Percentiles rank a stretch among this genome's conserved stretches.
phyloP scores from a whole-genome alignment of 2,113 vertebrate genomes.

The Phyllostomus hastatus region DNA sequence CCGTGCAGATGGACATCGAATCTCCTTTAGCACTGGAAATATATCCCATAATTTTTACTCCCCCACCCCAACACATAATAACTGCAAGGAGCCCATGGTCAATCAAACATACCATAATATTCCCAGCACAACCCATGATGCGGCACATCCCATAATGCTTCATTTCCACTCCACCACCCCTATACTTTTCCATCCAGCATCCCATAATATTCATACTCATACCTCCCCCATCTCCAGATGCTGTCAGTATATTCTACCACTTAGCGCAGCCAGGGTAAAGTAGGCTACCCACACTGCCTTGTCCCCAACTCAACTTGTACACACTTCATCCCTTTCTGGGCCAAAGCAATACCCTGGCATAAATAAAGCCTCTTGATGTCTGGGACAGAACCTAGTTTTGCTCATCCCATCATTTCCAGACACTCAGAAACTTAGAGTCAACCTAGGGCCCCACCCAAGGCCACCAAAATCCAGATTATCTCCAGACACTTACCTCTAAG shows the following conservation, averaged over 20 bases:
- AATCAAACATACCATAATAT: slow-evolving; percentile 86
- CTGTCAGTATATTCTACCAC: slow-evolving; percentile 85
- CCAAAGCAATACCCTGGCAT: slow-evolving; percentile 3
- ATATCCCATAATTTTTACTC: slow-evolving; percentile 52
- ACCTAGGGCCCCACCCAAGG: background rate
- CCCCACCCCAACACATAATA: slow-evolving; percentile 67
- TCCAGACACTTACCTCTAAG: background rate
- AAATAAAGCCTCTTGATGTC: background rate
- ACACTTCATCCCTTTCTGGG: slow-evolving; percentile 29
- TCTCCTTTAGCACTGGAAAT: slow-evolving; percentile 29
- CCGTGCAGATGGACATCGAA: slow-evolving; percentile 14
- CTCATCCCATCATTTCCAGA: slow-evolving; percentile 2
- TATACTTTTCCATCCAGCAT: slow-evolving; percentile 38
- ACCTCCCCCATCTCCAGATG: slow-evolving; percentile 76
- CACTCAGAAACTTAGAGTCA: background rate
- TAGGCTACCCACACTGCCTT: background rate
- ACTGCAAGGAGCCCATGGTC: slow-evolving; percentile 75
- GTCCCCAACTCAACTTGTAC: background rate
- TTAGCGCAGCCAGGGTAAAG: slow-evolving; percentile 38
- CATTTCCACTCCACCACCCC: background rate
- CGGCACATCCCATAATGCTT: slow-evolving; percentile 67
- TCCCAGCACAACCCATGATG: slow-evolving; percentile 70
- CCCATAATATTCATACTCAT: slow-evolving; percentile 68
- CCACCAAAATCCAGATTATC: slow-evolving; percentile 33
- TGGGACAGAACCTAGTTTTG: background rate